Evolutionary conservation across 92 coral and sea anemone genomes (phyloP), one percentile per base, ranked within the genome.

Genomic region (Galaxea fascicularis): DNA sequence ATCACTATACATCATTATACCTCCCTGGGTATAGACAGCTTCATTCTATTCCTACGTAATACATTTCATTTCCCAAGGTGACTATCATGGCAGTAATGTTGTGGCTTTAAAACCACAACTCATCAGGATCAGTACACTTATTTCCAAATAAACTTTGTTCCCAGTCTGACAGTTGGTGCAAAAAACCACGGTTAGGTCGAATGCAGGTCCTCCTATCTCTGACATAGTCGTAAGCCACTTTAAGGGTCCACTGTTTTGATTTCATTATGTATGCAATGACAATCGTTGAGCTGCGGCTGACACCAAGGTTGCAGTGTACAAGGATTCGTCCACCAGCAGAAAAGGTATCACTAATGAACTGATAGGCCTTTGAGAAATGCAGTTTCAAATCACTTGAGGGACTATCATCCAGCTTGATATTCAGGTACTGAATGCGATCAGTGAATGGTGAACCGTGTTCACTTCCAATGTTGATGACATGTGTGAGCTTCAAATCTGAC

Each of bases 301-400:
- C 98, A 20, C 99, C 99, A 41, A 97, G 88, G 83, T 97, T 95
- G 62, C 99, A 97, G 76, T 97, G 99, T 10, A 97, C 97, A 76
- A 97, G 73, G 53, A 91, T 98, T 46, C 97, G 87, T 20, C 99
- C 99, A 20, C 94, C 95, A 17, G 66, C 62, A 66, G 80, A 73
- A 31, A 97, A 68, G 18, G 97, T 96, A 57, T 91, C 78, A 39
- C 47, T 80, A 52, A 97, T 85, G 76, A 97, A 97, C 71, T 89
- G 83, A 81, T 68, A 89, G 12, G 95, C 91, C 76, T 91, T 95
- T 64, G 86, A 64, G 68, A 97, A 97, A 71, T 91, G 90, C 18
- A 89, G 25, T 58, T 95, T 89, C 47, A 97, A 87, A 76, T 95
- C 91, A 22, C 96, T 89, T 26, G 91, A 89, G 28, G 98, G 90